Percentiles rank a stretch among this genome's conserved stretches.
phyloP scores from a whole-genome alignment of 1,140 invertebrate genomes.

The Pseudoatta argentina region DNA sequence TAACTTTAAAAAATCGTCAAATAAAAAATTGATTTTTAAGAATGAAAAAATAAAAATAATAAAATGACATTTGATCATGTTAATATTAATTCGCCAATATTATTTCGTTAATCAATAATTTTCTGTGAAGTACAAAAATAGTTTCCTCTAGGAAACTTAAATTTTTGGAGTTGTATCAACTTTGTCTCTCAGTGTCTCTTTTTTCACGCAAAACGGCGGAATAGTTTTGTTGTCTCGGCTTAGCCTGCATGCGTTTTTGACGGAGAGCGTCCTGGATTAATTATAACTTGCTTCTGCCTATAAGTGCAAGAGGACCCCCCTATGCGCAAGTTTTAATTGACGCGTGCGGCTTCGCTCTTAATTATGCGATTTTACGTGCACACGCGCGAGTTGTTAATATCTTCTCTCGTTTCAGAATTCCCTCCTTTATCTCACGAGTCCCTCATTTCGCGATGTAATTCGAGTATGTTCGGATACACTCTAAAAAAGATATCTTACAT shows the following conservation, averaged over 20 bases:
- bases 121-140: too few relatives aligned
- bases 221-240: not conserved
- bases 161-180: too few relatives aligned
- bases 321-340: slow-evolving; percentile 60
- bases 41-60: too few relatives aligned
- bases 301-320: slow-evolving; percentile 11
- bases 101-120: too few relatives aligned
- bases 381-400: slow-evolving; percentile 45
- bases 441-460: not conserved
- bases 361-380: slow-evolving; percentile 54
- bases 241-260: slow-evolving; percentile 15
- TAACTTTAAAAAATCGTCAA: too few relatives aligned
- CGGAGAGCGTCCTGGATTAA: slow-evolving; percentile 38
- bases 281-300: slow-evolving; percentile 48
- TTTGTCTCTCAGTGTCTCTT: not conserved
- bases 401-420: slow-evolving; percentile 45
- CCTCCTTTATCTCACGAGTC: slow-evolving; percentile 19
- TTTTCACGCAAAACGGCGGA: not conserved
- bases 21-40: too few relatives aligned
- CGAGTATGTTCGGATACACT: not conserved
- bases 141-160: too few relatives aligned
- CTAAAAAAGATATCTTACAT: not conserved
- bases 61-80: too few relatives aligned
- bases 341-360: slow-evolving; percentile 47
- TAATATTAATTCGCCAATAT: too few relatives aligned